A percentile compares a stretch with the other conserved stretches of the same genome.
phyloP scores from a whole-genome alignment of 2,797 vertebrate species.

The Novumbra hubbsi region DNA sequence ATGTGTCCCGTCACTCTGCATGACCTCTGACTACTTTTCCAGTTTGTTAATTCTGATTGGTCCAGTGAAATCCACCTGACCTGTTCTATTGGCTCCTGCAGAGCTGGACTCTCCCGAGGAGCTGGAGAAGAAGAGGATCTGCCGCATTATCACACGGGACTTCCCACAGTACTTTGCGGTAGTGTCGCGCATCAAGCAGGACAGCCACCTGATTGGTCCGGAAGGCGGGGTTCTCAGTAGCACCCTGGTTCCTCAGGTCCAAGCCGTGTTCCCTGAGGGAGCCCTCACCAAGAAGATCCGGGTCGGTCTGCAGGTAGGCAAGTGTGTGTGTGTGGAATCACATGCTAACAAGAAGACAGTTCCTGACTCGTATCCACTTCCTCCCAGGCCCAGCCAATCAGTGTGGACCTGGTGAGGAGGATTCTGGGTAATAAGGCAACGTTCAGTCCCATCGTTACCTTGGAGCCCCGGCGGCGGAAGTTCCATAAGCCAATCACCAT shows the following conservation, averaged over 20 bases:
- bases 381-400: conserved; percentile 89
- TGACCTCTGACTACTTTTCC: no score
- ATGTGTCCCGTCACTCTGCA: no score
- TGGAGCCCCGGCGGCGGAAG: conserved; percentile 94
- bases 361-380: conserved; percentile 10
- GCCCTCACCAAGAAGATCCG: conserved; percentile 94
- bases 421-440: conserved; percentile 93
- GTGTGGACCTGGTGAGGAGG: conserved; percentile 86
- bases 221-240: conserved; percentile 95
- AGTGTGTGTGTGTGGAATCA: neutral
- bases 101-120: conserved; percentile 93
- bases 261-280: conserved; percentile 95
- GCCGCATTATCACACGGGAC: conserved; percentile 94
- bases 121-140: conserved; percentile 95
- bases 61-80: neutral
- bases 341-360: no score
- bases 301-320: conserved; percentile 89
- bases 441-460: conserved; percentile 92
- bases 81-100: conserved; percentile 42
- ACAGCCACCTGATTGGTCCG: conserved; percentile 93
- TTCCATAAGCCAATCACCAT: conserved; percentile 98
- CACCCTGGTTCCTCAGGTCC: conserved; percentile 91
- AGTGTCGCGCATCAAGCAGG: conserved; percentile 94
- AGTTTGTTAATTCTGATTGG: neutral
- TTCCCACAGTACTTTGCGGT: conserved; percentile 98